phyloP scores from a whole-genome alignment of 2,113 vertebrate species.

The Thunnus thynnus region DNA sequence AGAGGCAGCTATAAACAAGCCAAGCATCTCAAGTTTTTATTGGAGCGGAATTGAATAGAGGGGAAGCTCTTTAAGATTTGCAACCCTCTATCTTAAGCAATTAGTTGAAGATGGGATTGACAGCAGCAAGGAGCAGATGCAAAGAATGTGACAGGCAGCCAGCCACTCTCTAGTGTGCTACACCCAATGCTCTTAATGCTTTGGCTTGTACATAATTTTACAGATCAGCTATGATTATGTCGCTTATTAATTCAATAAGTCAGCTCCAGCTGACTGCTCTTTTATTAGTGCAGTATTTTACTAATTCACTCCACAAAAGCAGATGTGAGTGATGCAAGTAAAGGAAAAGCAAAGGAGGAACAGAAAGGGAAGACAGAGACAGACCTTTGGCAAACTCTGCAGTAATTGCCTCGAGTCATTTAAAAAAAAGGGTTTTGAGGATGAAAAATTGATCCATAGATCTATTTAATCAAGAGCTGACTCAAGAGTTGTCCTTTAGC shows the following conservation, averaged over 20 bases:
- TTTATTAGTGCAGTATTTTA: constrained; percentile 72
- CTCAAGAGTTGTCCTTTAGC: constrained; percentile 53
- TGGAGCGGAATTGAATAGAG: constrained; percentile 46
- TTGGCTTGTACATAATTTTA: constrained; percentile 67
- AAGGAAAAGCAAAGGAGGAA: constrained; percentile 41
- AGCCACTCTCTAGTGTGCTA: constrained; percentile 48
- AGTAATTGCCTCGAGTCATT: constrained; percentile 63
- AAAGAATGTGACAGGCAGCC: constrained; percentile 62
- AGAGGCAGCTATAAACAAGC: constrained; percentile 41
- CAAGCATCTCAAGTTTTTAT: constrained; percentile 51
- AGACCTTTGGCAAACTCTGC: constrained; percentile 58
- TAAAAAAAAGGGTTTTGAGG: constrained; percentile 54
- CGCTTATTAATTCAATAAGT: constrained; percentile 76
- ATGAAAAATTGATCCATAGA: constrained; percentile 66
- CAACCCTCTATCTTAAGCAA: constrained; percentile 64
- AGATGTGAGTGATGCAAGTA: constrained; percentile 62
- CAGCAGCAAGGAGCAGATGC: constrained; percentile 58
- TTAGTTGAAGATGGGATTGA: constrained; percentile 65
- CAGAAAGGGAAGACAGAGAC: constrained; percentile 24
- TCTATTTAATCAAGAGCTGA: constrained; percentile 59
- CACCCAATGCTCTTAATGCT: constrained; percentile 57
- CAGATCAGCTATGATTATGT: constrained; percentile 71
- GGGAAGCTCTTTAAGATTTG: constrained; percentile 60
- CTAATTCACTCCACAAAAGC: constrained; percentile 67
- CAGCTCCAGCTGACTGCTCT: constrained; percentile 66